phyloP scores from a whole-genome alignment of 2,888 invertebrate species.

The Aelia acuminata region DNA sequence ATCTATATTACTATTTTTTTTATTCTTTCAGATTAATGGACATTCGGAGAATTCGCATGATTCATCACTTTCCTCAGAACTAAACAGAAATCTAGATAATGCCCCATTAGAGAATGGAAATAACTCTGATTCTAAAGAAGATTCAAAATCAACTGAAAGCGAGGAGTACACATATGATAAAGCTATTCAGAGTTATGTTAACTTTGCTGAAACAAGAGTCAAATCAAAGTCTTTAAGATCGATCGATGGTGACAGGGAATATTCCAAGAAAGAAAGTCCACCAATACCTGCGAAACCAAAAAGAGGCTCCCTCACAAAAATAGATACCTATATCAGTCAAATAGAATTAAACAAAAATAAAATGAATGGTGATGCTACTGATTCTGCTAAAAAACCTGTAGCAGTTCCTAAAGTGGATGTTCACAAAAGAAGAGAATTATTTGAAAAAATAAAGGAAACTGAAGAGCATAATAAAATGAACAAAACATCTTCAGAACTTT shows the following conservation, averaged over 20 bases:
- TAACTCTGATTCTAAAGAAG: conserved; percentile 11
- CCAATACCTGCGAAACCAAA: conserved; percentile 66
- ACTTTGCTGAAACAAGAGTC: conserved; percentile 74
- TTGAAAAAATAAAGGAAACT: conserved; percentile 74
- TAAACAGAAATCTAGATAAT: conserved; percentile 53
- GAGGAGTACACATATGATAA: conserved; percentile 90
- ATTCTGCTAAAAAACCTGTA: conserved; percentile 74
- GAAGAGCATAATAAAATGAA: conserved; percentile 68
- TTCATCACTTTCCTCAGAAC: conserved; percentile 58
- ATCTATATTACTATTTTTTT: neutral
- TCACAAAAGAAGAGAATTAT: conserved; percentile 85
- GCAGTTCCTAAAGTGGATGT: conserved; percentile 83
- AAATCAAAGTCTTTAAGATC: conserved; percentile 70
- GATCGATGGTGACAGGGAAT: conserved; percentile 67
- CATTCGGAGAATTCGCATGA: conserved; percentile 49
- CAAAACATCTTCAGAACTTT: conserved; percentile 76
- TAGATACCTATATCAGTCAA: conserved; percentile 76
- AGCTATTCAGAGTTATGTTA: conserved; percentile 88
- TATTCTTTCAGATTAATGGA: conserved; percentile 46
- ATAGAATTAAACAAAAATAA: conserved; percentile 70
- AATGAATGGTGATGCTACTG: conserved; percentile 70
- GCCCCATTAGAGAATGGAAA: neutral
- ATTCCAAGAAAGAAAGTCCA: conserved; percentile 64
- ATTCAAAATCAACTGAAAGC: conserved; percentile 74
- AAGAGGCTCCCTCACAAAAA: conserved; percentile 71